Base-by-base conservation (phyloP, 1,140 invertebrate genomes). In the Euglossa dilemma region DNA sequence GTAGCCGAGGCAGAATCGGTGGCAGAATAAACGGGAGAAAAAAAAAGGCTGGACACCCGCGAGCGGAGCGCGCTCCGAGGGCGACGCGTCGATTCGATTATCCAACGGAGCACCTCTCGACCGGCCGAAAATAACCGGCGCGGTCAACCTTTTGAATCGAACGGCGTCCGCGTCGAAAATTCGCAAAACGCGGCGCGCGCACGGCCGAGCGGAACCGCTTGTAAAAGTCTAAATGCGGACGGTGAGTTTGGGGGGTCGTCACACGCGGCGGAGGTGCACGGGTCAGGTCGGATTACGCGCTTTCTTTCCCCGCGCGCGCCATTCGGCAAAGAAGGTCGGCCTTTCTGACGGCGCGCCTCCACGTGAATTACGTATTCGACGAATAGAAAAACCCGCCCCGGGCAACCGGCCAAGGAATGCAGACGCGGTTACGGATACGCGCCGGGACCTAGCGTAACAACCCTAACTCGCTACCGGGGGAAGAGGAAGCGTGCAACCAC, bases 391-490 rank as follows among this genome's bases (percentile, higher is more conserved):
- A 86, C 85, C 85, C 73, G 52, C 64, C 75, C 0, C 80, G 88
- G 92, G 91, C 92, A 91, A 5, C 56, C 71, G 50, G 90, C 92
- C 92, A 92, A 92, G 85, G 89, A 92, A 92, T 92, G 89, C 75
- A 92, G 88, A 91, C 85, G 78, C 79, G 77, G 70, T 91, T 87
- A 89, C 84, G 87, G 67, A 81, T 79, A 57, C 71, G 80, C 61
- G 47, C 82, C 83, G 56, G 52, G 82, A 84, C 52, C 89, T 86
- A 90, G 90, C 89, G 80, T 83, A 90, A 91, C 87, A 83, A 84
- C 87, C 77, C 83, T 71, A 83, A 89, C 86, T 63, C 67, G 77
- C 81, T 61, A 70, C 43, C n/a, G 8, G 69, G 52, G 12, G 50
- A 43, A 20, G 36, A 61, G 47, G 59, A 47, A 50, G 45, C 12